These are phyloP conservation scores for Pluvianellus socialis DNA, from an alignment of 2,113 vertebrate genomes.

Conservation along the genomic window DNA sequence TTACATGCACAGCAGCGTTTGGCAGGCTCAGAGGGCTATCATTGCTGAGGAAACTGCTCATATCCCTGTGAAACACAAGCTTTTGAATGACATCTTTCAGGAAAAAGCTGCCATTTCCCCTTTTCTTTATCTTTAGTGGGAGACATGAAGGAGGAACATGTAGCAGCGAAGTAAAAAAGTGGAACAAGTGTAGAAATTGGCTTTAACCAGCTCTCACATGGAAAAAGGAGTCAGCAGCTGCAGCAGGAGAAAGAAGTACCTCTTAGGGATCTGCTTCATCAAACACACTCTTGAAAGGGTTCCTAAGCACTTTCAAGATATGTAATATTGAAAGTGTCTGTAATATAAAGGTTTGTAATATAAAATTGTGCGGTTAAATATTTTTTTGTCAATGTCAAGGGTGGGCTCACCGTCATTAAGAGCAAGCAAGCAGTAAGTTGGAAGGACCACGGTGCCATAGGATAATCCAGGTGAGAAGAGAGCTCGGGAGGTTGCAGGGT, in stretches of 20 bases:
- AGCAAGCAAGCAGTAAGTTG: neutral
- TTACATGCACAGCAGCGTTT: neutral
- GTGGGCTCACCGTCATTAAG: neutral
- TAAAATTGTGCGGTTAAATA: neutral
- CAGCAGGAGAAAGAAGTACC: neutral
- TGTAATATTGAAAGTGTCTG: neutral
- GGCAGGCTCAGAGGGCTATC: neutral
- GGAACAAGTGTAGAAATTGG: neutral
- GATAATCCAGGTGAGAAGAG: neutral
- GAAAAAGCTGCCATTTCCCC: neutral
- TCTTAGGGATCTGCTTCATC: neutral
- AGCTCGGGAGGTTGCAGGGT: neutral
- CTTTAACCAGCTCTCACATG: neutral
- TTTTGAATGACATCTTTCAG: neutral
- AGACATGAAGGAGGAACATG: neutral
- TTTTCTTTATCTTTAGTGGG: neutral
- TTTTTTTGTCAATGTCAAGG: neutral
- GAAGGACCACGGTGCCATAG: fast-evolving
- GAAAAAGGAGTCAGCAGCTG: neutral
- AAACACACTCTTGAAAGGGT: neutral
- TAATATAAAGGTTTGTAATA: neutral
- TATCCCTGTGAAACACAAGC: neutral
- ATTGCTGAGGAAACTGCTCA: neutral
- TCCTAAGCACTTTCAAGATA: neutral
- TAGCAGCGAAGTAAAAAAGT: neutral